Percentiles rank a stretch among this genome's conserved stretches.
These are phyloP conservation scores for Crocidura indochinensis DNA, from an alignment of 2,797 vertebrate species.

Conservation along the genomic window DNA sequence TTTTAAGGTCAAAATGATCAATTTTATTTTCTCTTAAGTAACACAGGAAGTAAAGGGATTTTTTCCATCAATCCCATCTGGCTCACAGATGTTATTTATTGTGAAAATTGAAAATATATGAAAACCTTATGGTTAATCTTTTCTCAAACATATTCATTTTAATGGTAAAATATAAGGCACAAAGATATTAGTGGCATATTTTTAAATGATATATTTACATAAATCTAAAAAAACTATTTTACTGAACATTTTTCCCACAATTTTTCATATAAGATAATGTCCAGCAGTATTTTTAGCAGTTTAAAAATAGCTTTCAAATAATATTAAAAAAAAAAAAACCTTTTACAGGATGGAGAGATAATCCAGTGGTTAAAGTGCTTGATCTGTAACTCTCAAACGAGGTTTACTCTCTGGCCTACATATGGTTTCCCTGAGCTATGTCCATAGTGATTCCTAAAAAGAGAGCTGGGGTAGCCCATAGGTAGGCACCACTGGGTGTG, in stretches of 20 bases:
- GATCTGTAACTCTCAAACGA: too few relatives aligned
- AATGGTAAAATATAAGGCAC: constrained; percentile 9
- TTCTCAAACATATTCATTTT: constrained; percentile 66
- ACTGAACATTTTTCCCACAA: not conserved
- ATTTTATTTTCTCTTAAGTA: constrained; percentile 68
- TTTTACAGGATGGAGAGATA: too few relatives aligned
- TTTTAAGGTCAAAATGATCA: constrained; percentile 68
- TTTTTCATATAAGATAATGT: constrained; percentile 32
- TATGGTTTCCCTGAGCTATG: too few relatives aligned
- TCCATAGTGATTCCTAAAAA: too few relatives aligned
- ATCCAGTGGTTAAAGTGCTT: too few relatives aligned
- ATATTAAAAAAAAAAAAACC: not conserved
- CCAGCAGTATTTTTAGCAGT: constrained; percentile 12
- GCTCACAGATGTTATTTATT: constrained; percentile 78
- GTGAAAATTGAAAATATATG: constrained; percentile 51
- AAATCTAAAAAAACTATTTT: constrained; percentile 39
- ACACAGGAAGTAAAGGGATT: constrained; percentile 73
- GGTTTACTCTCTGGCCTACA: too few relatives aligned
- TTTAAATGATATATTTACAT: constrained; percentile 48
- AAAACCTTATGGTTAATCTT: constrained; percentile 65
- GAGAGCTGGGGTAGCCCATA: too few relatives aligned
- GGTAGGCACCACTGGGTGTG: too few relatives aligned
- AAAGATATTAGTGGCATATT: constrained; percentile 7
- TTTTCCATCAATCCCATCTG: constrained; percentile 67
- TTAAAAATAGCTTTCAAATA: not conserved